phyloP scores from a whole-genome alignment of 2,113 vertebrate genomes.

The Labeo catla region DNA sequence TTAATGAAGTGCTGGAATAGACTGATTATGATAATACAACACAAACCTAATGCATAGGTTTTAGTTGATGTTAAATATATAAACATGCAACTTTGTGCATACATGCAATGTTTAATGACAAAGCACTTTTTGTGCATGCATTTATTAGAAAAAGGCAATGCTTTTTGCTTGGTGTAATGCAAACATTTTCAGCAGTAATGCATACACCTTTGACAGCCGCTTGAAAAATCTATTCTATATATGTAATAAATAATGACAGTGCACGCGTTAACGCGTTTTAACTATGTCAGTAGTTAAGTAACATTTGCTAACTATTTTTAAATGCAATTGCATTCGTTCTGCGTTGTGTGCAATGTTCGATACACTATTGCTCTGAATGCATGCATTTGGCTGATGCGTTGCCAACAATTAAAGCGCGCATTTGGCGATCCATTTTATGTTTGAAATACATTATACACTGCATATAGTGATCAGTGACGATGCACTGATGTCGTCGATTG shows the following conservation, averaged over 20 bases:
- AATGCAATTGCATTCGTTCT: background rate
- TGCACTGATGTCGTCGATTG: background rate
- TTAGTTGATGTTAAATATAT: background rate
- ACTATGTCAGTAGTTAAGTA: background rate
- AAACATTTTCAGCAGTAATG: background rate
- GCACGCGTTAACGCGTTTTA: background rate
- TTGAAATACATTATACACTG: background rate
- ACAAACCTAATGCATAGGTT: background rate
- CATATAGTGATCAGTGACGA: background rate
- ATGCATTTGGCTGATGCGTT: background rate
- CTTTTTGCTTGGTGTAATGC: background rate
- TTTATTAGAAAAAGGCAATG: background rate
- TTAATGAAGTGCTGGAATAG: slow-evolving; percentile 42
- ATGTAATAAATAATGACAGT: background rate
- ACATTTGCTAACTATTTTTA: background rate
- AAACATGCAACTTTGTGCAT: background rate
- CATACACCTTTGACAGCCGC: background rate
- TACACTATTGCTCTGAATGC: background rate
- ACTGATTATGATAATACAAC: slow-evolving; percentile 31
- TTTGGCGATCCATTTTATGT: background rate
- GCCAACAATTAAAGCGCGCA: background rate
- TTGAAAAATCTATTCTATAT: background rate
- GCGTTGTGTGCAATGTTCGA: background rate
- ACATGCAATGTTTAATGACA: background rate
- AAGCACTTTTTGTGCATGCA: background rate